A percentile compares a stretch with the other conserved stretches of the same genome.
Conservation (phyloP, 2,888 invertebrate species). For the Falcaria lacertinaria region DNA sequence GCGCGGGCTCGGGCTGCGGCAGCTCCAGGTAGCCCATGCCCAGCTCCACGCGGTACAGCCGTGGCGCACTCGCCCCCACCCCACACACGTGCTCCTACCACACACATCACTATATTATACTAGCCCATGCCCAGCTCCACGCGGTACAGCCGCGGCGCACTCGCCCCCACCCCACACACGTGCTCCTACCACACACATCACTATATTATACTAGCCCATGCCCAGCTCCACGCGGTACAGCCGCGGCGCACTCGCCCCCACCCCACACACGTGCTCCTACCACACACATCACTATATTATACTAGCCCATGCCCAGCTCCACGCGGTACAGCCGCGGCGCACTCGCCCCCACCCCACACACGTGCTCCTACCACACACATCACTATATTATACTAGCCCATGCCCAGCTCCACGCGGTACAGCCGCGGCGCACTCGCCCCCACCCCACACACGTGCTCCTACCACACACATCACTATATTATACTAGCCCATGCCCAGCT, state of each 20-base stretch:
- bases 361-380: constrained; percentile 21
- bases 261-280: constrained; percentile 21
- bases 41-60: constrained; percentile 3
- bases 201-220: constrained; percentile 76
- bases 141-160: constrained; percentile 1
- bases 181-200: constrained; percentile 20
- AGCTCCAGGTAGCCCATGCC: constrained; percentile 88
- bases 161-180: background rate
- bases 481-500: constrained; percentile 72
- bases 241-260: background rate
- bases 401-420: constrained; percentile 2
- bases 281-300: constrained; percentile 28
- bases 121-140: constrained; percentile 65
- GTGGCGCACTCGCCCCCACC: background rate
- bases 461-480: too few species aligned
- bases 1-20: constrained; percentile 91
- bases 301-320: constrained; percentile 68
- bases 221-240: constrained; percentile 3
- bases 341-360: background rate
- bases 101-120: constrained; percentile 30
- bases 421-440: background rate
- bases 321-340: constrained; percentile 1
- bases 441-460: constrained; percentile 83
- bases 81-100: constrained; percentile 21
- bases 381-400: constrained; percentile 76